phyloP scores from a whole-genome alignment of 2,888 invertebrate species.

The Apotomis betuletana region DNA sequence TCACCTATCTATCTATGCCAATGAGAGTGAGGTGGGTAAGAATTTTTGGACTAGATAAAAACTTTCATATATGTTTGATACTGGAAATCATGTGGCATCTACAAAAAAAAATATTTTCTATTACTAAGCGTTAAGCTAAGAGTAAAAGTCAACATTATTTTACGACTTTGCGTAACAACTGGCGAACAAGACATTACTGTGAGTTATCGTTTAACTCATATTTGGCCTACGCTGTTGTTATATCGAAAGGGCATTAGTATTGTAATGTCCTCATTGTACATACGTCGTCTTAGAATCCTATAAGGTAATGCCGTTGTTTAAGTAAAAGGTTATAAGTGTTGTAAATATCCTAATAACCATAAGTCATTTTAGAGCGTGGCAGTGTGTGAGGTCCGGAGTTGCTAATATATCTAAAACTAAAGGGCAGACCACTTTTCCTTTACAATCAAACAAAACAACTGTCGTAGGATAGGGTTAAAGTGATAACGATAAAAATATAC shows the following conservation, averaged over 20 bases:
- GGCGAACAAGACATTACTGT: constrained; percentile 36
- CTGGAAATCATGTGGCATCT: neutral
- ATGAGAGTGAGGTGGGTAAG: too few relatives aligned
- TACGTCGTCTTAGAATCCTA: constrained; percentile 43
- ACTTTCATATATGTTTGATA: too few relatives aligned
- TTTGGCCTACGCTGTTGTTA: constrained; percentile 35
- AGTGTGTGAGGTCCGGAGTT: constrained; percentile 43
- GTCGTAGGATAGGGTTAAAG: constrained; percentile 43
- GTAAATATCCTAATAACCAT: constrained; percentile 26
- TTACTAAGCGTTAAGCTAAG: constrained; percentile 13
- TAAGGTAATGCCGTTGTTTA: constrained; percentile 29
- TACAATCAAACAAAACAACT: constrained; percentile 54
- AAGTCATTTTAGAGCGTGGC: constrained; percentile 46
- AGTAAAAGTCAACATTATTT: constrained; percentile 31
- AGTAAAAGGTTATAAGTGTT: constrained; percentile 29
- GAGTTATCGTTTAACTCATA: constrained; percentile 40
- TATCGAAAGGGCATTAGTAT: constrained; percentile 12
- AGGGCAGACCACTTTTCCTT: constrained; percentile 55
- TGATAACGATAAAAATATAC: constrained; percentile 49
- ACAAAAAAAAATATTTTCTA: neutral
- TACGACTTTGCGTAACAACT: constrained; percentile 30
- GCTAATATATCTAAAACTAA: constrained; percentile 49
- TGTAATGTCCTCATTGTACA: neutral
- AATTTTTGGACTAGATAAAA: too few relatives aligned
- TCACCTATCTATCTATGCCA: too few relatives aligned